Conservation (phyloP, 2,888 invertebrate species). For the Xestia xanthographa region DNA sequence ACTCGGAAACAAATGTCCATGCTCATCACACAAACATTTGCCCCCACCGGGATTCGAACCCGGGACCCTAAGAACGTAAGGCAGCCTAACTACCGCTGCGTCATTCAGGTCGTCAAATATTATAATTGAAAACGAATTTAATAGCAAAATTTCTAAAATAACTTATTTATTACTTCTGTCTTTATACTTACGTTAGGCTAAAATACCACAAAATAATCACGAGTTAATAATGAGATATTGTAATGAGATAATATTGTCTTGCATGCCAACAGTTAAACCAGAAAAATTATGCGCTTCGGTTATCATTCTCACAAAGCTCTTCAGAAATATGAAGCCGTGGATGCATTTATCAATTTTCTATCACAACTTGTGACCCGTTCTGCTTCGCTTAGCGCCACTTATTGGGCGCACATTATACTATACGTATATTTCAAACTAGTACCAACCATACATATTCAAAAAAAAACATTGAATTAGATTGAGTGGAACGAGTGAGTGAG, state of each 20-base stretch:
- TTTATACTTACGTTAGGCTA: slow-evolving; percentile 2
- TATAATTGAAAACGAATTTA: not conserved
- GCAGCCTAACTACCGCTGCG: too few relatives aligned
- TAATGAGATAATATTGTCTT: not conserved
- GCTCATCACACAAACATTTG: too few relatives aligned
- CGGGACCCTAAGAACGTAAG: too few relatives aligned
- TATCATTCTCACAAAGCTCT: not conserved
- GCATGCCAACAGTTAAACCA: not conserved
- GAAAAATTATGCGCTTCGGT: not conserved
- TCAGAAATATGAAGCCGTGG: not conserved
- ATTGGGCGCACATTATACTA: not conserved
- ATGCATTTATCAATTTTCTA: too few relatives aligned
- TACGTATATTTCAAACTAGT: not conserved
- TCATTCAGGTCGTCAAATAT: too few relatives aligned
- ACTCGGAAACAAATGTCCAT: too few relatives aligned
- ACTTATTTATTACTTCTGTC: not conserved
- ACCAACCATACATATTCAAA: not conserved
- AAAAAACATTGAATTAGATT: not conserved
- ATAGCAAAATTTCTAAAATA: not conserved
- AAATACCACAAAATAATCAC: not conserved
- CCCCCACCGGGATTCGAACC: too few relatives aligned
- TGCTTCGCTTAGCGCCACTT: too few relatives aligned
- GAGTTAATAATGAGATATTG: not conserved
- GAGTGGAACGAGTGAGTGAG: too few relatives aligned
- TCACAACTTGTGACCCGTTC: too few relatives aligned